Percentiles rank a stretch among this genome's conserved stretches.
Conservation (phyloP, 2,113 vertebrate genomes). For the Tupaia tana region DNA sequence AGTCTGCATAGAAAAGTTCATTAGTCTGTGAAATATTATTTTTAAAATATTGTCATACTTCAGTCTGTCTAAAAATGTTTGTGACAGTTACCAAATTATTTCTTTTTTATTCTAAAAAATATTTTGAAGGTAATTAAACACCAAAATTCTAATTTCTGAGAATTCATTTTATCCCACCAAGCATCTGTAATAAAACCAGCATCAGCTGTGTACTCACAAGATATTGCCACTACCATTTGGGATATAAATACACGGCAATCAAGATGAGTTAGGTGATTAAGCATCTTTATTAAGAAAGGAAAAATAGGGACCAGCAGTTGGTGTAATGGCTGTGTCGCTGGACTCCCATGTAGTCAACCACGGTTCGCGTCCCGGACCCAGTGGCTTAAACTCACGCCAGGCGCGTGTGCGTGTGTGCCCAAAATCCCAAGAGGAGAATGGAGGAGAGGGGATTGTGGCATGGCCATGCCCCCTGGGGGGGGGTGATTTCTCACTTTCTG, state of each 20-base stretch:
- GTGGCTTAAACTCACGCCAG: too few species aligned
- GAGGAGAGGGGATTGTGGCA: too few species aligned
- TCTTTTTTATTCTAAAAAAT: slow-evolving; percentile 39
- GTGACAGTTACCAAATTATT: slow-evolving; percentile 19
- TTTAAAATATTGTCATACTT: neutral
- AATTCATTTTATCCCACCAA: slow-evolving; percentile 53
- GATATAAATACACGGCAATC: slow-evolving; percentile 40
- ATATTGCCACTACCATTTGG: slow-evolving; percentile 27
- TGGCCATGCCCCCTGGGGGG: too few species aligned
- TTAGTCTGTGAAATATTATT: slow-evolving; percentile 19
- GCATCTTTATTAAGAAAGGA: slow-evolving; percentile 38
- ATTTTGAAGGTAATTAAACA: slow-evolving; percentile 19
- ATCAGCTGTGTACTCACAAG: slow-evolving; percentile 10
- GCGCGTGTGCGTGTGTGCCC: too few species aligned
- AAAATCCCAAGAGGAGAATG: too few species aligned
- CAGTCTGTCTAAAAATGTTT: neutral
- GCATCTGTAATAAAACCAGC: slow-evolving; percentile 52
- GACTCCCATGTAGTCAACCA: too few species aligned
- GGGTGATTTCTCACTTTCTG: too few species aligned
- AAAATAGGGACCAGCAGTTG: too few species aligned
- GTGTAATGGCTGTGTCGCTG: too few species aligned
- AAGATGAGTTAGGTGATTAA: neutral
- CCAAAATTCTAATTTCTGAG: slow-evolving; percentile 47
- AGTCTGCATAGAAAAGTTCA: slow-evolving; percentile 7
- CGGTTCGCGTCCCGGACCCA: too few species aligned